These are phyloP conservation scores for Chaetodon auriga DNA, from an alignment of 2,113 vertebrate species.

Conservation along the genomic window DNA sequence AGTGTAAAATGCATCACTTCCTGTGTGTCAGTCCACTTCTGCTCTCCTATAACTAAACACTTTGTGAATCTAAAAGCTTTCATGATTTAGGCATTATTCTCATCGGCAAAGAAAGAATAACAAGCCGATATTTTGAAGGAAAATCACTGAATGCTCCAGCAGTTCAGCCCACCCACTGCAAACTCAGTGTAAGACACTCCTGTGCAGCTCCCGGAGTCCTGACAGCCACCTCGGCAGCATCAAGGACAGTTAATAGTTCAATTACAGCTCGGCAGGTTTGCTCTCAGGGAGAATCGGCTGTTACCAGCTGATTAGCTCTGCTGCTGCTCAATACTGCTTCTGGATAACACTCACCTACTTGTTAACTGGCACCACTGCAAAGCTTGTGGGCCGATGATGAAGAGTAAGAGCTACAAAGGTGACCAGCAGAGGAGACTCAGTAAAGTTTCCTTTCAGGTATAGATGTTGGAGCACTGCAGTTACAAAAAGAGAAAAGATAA, in stretches of 20 bases:
- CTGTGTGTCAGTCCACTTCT: neutral
- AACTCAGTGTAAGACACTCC: conserved; percentile 1
- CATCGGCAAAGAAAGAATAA: too few species aligned
- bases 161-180: neutral
- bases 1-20: neutral
- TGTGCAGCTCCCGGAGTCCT: neutral
- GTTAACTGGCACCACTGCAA: neutral
- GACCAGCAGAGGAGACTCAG: neutral
- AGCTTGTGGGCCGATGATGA: neutral
- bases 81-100: too few species aligned
- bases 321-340: conserved; percentile 11
- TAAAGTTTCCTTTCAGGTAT: neutral
- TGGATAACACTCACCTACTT: conserved; percentile 4
- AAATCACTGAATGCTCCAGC: neutral
- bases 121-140: neutral
- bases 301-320: conserved; percentile 47
- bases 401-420: neutral
- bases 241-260: conserved; percentile 44
- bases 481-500: conserved; percentile 7
- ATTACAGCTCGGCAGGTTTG: conserved; percentile 41
- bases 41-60: too few species aligned
- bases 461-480: neutral
- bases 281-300: conserved; percentile 27
- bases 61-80: too few species aligned
- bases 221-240: conserved; percentile 2